phyloP scores from a whole-genome alignment of 2,113 vertebrate species.

The Sula dactylatra region DNA sequence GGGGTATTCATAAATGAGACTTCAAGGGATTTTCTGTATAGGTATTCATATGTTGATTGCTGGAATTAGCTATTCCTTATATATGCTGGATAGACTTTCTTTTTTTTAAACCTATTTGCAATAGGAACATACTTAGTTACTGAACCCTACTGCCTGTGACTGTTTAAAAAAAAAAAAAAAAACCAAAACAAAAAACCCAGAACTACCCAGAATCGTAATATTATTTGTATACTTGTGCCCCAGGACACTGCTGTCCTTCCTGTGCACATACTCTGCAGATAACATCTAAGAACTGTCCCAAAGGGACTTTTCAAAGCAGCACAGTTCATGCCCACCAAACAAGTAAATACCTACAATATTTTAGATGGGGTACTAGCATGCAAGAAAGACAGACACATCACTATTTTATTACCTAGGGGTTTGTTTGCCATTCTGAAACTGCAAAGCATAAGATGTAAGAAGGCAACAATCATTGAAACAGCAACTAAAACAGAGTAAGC shows the following conservation, averaged over 20 bases:
- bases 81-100: not conserved
- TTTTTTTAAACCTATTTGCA: not conserved
- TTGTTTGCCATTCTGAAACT: not conserved
- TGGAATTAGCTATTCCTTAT: not conserved
- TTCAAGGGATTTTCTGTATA: not conserved
- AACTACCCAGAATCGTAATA: not conserved
- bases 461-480: not conserved
- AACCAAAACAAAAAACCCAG: too few species aligned
- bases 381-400: not conserved
- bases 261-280: not conserved
- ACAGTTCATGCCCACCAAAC: constrained; percentile 10
- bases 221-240: not conserved
- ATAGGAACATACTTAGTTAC: not conserved
- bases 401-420: not conserved
- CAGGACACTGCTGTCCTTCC: not conserved
- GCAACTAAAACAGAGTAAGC: not conserved
- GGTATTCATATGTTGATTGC: rapidly evolving
- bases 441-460: not conserved
- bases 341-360: not conserved
- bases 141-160: not conserved
- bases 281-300: constrained; percentile 24
- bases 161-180: not conserved
- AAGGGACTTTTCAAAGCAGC: constrained; percentile 16
- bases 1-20: not conserved
- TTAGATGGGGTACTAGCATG: not conserved